Evolutionary conservation across 2,113 vertebrate genomes (phyloP).

Genomic region (Telmatochromis bifrenatus): DNA sequence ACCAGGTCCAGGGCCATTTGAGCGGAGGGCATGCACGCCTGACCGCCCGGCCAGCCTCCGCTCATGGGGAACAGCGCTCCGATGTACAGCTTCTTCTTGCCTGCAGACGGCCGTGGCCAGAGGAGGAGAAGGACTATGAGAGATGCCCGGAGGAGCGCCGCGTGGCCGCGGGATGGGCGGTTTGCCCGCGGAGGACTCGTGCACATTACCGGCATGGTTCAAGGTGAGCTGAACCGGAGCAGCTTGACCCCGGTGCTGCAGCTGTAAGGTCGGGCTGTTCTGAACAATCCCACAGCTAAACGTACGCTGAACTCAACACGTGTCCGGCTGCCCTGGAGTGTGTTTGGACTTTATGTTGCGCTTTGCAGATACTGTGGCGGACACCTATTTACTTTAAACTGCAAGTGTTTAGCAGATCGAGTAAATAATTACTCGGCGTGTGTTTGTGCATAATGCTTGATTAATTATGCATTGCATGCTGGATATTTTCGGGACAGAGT

Average conservation of each 20-base stretch:
- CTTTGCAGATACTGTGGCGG: background rate
- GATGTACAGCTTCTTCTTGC: constrained; percentile 90
- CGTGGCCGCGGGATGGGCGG: background rate
- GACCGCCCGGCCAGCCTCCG: constrained; percentile 89
- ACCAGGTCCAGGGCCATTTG: constrained; percentile 92
- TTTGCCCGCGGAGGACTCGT: background rate
- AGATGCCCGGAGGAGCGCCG: constrained; percentile 4
- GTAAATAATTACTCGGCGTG: background rate
- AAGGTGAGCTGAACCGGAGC: constrained; percentile 24
- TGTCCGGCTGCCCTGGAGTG: background rate
- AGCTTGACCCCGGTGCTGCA: background rate
- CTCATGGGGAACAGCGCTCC: constrained; percentile 93
- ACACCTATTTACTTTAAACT: background rate
- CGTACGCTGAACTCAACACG: constrained; percentile 35
- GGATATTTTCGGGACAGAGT: background rate
- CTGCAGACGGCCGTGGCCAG: constrained; percentile 69
- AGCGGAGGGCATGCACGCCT: constrained; percentile 86
- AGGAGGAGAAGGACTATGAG: constrained; percentile 55
- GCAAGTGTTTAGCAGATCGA: background rate
- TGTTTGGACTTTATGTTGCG: background rate
- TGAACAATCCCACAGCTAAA: background rate
- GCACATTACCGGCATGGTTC: background rate
- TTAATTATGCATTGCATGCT: background rate
- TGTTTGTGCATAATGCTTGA: background rate
- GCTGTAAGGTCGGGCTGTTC: background rate